Base-by-base conservation (phyloP, 2,888 invertebrate species). In the Andricus curvator region DNA sequence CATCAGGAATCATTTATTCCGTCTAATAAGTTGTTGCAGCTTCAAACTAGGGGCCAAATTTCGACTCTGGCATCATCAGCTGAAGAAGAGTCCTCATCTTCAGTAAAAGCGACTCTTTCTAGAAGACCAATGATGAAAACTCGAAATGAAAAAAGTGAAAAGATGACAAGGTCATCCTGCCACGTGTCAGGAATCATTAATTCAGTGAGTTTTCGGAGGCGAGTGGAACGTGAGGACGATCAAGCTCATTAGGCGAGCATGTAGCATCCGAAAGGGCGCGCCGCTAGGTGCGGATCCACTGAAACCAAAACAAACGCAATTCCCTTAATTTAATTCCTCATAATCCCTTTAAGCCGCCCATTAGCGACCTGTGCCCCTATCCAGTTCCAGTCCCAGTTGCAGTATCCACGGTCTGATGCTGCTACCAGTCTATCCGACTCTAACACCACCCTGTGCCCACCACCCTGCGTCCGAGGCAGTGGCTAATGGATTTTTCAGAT, bases 401-500 rank as follows among this genome's bases (percentile, higher is more conserved):
- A 60, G 56, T 60, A 60, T 22, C 56, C 56, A 22, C 11, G 51
- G 65, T 67, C 44, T 44, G 37, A 8, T 64, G 20, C 51, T 20
- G 51, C 51, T 29, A 51, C 56, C 74, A 74, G 74, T 56, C 60
- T 66, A 29, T 51, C 74, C 74, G 77, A 48, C 67, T 70, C 77
- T 65, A 22, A 41, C 60, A 65, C 77, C 77, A 65, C 74, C 77
- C 48, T 5, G 9, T 65, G 20, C 48, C 65, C 60, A 78, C 81
- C 37, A 37, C 9, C 37, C 37, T 37, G 37, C 6, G 83, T 79
- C 83, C 80, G 79, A 82, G 84, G 83, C 85, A 82, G 82, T 82
- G 84, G 87, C 89, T 90, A 91, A 91, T 90, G 90, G 90, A 90
- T 90, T 90, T 90, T 91, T 90, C 90, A 88, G 89, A 90, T 90